Percentiles rank a stretch among this genome's conserved stretches.
Conservation (phyloP, 2,888 invertebrate species). For the Diploptera punctata region DNA sequence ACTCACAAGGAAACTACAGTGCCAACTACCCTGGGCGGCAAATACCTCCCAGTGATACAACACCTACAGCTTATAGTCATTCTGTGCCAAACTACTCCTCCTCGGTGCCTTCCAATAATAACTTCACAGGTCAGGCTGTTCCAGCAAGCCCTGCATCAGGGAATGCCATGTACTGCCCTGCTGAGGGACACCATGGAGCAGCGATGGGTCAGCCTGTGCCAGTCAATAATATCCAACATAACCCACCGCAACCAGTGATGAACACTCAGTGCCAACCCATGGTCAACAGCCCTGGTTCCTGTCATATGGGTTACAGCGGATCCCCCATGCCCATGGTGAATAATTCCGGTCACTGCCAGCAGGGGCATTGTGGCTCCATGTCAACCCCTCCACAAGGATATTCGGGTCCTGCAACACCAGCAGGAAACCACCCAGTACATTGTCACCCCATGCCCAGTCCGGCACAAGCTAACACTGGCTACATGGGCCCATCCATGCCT, state of each 20-base stretch:
- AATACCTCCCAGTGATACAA: not conserved
- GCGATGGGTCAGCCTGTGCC: conserved; percentile 40
- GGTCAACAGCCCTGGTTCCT: conserved; percentile 11
- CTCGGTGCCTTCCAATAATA: not conserved
- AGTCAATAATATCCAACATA: conserved; percentile 41
- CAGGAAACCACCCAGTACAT: conserved; percentile 32
- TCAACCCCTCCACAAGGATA: conserved; percentile 49
- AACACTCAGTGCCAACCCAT: conserved; percentile 32
- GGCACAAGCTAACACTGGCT: conserved; percentile 47
- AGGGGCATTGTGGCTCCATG: conserved; percentile 18
- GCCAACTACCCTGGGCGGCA: not conserved
- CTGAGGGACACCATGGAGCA: not conserved
- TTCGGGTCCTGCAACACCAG: conserved; percentile 17
- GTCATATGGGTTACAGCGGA: not conserved
- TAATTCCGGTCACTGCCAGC: conserved; percentile 29
- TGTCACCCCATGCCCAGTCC: conserved; percentile 46
- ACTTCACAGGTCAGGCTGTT: conserved; percentile 10
- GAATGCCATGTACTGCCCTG: conserved; percentile 3
- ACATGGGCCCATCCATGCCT: conserved; percentile 36
- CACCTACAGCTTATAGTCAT: not conserved
- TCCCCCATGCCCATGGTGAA: conserved; percentile 25
- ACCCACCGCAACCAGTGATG: conserved; percentile 26
- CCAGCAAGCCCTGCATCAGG: conserved; percentile 13
- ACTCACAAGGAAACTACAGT: not conserved
- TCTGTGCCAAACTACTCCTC: not conserved